phyloP scores from a whole-genome alignment of 2,888 invertebrate genomes.

The Pyrocoelia pectoralis region DNA sequence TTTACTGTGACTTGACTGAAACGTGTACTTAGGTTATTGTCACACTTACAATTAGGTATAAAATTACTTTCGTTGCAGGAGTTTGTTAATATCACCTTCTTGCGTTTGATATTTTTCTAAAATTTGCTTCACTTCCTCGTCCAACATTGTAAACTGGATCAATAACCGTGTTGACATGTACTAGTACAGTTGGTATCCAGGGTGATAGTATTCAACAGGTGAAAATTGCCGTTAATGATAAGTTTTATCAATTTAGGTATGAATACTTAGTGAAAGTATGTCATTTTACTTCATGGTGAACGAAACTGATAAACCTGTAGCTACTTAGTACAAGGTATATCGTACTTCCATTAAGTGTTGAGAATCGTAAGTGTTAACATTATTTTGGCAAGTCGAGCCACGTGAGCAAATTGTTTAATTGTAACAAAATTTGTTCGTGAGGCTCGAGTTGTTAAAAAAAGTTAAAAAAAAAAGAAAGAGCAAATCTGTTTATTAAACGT shows the following conservation, averaged over 20 bases:
- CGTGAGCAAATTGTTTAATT: conserved; percentile 56
- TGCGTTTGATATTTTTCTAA: conserved; percentile 51
- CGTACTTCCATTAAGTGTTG: neutral
- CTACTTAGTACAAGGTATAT: neutral
- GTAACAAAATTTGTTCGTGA: conserved; percentile 53
- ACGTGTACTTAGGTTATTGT: no score
- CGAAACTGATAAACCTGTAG: neutral
- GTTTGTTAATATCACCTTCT: conserved; percentile 52
- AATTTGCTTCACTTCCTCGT: conserved; percentile 49
- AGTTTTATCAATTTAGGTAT: neutral
- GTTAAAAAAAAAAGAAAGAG: neutral
- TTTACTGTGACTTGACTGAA: no score
- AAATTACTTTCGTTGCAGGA: conserved; percentile 48
- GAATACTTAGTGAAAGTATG: neutral
- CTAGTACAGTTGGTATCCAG: neutral
- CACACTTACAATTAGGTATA: no score
- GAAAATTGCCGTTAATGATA: no score
- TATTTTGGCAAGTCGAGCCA: conserved; percentile 55
- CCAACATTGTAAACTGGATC: neutral
- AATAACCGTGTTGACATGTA: conserved; percentile 1
- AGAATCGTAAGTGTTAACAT: neutral
- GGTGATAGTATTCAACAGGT: conserved; percentile 1
- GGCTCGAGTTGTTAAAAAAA: conserved; percentile 57
- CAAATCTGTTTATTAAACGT: conserved; percentile 26
- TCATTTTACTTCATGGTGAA: neutral